Evolutionary conservation across 2,113 vertebrate genomes (phyloP).

Genomic region (Hippocampus guttulatus): DNA sequence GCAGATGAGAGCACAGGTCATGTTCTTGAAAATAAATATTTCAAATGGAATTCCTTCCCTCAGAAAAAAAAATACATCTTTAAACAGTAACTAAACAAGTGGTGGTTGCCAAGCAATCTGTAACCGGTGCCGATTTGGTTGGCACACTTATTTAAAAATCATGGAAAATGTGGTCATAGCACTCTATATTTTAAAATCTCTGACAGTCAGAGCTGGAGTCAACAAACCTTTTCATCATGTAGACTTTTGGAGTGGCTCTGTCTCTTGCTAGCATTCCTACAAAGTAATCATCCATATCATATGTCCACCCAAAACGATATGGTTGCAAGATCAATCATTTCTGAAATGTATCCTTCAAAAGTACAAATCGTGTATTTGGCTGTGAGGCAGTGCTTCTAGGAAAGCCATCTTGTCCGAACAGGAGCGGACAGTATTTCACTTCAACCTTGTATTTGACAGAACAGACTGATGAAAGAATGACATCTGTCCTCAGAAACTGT

Average conservation of each 20-base stretch:
- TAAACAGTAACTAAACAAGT: conserved; percentile 39
- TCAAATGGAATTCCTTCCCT: conserved; percentile 20
- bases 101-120: conserved; percentile 46
- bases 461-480: conserved; percentile 43
- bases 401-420: conserved; percentile 24
- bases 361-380: conserved; percentile 10
- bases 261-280: conserved; percentile 1
- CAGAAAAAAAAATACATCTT: conserved; percentile 24
- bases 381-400: neutral
- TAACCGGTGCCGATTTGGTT: conserved; percentile 13
- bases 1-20: conserved; percentile 8
- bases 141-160: conserved; percentile 30
- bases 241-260: neutral
- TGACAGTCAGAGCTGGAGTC: conserved; percentile 11
- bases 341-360: conserved; percentile 13
- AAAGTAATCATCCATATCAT: conserved; percentile 8
- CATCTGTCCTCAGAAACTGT: conserved; percentile 46
- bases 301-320: conserved; percentile 1
- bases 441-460: conserved; percentile 34
- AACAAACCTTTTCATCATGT: conserved; percentile 10
- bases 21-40: conserved; percentile 37
- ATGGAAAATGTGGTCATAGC: conserved; percentile 24
- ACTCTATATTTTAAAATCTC: conserved; percentile 17
- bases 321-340: conserved; percentile 41
- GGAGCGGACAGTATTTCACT: conserved; percentile 42